These are phyloP conservation scores for Nephila pilipes DNA, from an alignment of 1,140 invertebrate species.

Conservation along the genomic window DNA sequence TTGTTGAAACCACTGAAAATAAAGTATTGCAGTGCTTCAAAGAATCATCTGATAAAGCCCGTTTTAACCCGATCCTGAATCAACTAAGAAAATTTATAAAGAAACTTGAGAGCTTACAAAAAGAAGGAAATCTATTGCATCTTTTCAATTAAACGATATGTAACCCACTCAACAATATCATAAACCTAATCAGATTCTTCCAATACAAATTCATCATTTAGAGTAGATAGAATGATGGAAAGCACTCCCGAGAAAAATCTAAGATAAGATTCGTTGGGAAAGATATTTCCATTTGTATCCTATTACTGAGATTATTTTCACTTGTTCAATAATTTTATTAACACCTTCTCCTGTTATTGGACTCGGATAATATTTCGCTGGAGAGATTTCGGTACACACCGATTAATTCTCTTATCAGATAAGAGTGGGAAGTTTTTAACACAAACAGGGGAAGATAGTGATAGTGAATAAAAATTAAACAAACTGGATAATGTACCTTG, in stretches of 20 bases:
- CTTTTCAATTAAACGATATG: background rate
- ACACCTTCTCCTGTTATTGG: constrained; percentile 15
- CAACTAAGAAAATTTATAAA: too few species aligned
- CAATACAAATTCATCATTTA: constrained; percentile 23
- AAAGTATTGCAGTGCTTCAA: too few species aligned
- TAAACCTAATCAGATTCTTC: background rate
- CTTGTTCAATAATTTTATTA: constrained; percentile 28
- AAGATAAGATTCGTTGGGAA: background rate
- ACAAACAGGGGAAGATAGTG: background rate
- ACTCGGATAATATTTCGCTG: background rate
- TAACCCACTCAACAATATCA: background rate
- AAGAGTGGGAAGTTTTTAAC: constrained; percentile 1
- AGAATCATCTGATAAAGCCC: too few species aligned
- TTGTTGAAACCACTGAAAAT: too few species aligned
- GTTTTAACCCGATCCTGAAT: too few species aligned
- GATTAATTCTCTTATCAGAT: constrained; percentile 12
- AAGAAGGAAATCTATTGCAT: background rate
- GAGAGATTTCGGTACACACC: background rate
- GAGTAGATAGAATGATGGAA: background rate
- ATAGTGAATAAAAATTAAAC: constrained; percentile 31
- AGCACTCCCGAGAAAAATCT: background rate
- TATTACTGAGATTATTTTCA: constrained; percentile 24
- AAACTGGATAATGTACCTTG: background rate
- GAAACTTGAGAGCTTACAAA: too few species aligned
- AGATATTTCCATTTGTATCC: constrained; percentile 20